A percentile compares a stretch with the other conserved stretches of the same genome.
phyloP scores from a whole-genome alignment of 2,113 vertebrate species.

The Nerophis lumbriciformis region DNA sequence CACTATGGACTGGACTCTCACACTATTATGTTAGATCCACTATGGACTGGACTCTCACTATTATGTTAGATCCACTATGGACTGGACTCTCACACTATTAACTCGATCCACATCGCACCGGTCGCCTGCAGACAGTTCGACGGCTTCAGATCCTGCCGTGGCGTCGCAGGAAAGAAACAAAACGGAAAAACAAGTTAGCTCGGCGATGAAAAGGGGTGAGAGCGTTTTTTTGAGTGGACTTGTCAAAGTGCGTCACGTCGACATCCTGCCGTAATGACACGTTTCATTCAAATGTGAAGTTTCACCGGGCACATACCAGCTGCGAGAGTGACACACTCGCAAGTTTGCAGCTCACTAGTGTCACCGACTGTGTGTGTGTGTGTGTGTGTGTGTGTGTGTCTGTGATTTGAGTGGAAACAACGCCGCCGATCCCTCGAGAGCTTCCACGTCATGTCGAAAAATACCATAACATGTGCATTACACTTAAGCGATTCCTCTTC shows the following conservation, averaged over 20 bases:
- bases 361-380: constrained; percentile 25
- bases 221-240: constrained; percentile 1
- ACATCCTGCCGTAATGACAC: constrained; percentile 30
- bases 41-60: no score
- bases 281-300: constrained; percentile 28
- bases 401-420: constrained; percentile 33
- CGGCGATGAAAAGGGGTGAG: not conserved
- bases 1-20: no score
- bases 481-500: constrained; percentile 99
- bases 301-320: constrained; percentile 14
- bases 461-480: constrained; percentile 97
- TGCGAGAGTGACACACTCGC: constrained; percentile 29
- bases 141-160: no score
- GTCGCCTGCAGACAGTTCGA: no score
- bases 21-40: no score
- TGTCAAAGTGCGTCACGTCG: constrained; percentile 6
- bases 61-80: no score
- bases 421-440: constrained; percentile 82
- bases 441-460: constrained; percentile 88
- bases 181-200: constrained; percentile 2
- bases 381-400: constrained; percentile 22
- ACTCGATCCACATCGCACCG: no score
- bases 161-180: not conserved
- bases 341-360: constrained; percentile 36
- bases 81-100: no score